phyloP scores from a whole-genome alignment of 2,797 vertebrate species.

The Telmatherina bonti region DNA sequence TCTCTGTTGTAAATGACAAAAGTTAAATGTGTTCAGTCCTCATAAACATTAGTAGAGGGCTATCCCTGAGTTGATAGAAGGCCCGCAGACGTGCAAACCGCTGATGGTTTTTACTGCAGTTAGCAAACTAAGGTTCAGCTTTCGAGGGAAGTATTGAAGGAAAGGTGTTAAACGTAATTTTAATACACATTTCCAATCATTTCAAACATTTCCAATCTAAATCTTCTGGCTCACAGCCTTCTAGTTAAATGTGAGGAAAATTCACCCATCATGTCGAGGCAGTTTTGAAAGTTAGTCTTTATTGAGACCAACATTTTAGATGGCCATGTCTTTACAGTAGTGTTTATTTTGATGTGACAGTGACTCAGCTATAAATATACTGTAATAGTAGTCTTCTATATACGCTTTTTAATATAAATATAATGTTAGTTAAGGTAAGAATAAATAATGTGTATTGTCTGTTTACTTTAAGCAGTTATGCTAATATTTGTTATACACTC shows the following conservation, averaged over 20 bases:
- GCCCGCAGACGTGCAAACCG: background rate
- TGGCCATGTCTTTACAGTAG: conserved; percentile 6
- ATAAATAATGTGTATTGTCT: no score
- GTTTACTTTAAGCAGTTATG: no score
- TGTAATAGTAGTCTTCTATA: background rate
- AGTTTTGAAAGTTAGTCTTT: conserved; percentile 17
- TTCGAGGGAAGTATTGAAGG: conserved; percentile 5
- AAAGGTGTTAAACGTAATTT: conserved; percentile 15
- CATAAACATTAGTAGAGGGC: background rate
- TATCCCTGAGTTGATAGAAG: background rate
- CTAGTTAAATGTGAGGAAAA: background rate
- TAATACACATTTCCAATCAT: background rate
- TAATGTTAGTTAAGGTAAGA: background rate
- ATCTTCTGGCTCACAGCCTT: background rate
- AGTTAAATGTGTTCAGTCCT: background rate
- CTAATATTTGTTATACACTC: no score
- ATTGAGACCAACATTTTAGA: background rate
- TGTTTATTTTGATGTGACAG: conserved; percentile 13
- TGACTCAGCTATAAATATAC: conserved; percentile 45
- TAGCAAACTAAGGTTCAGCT: background rate
- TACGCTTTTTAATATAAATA: background rate
- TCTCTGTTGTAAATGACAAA: conserved; percentile 13
- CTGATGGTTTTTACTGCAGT: conserved; percentile 5
- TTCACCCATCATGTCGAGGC: background rate
- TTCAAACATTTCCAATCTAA: no score